These are phyloP conservation scores for Pecten maximus DNA, from an alignment of 2,888 invertebrate genomes.

Conservation along the genomic window DNA sequence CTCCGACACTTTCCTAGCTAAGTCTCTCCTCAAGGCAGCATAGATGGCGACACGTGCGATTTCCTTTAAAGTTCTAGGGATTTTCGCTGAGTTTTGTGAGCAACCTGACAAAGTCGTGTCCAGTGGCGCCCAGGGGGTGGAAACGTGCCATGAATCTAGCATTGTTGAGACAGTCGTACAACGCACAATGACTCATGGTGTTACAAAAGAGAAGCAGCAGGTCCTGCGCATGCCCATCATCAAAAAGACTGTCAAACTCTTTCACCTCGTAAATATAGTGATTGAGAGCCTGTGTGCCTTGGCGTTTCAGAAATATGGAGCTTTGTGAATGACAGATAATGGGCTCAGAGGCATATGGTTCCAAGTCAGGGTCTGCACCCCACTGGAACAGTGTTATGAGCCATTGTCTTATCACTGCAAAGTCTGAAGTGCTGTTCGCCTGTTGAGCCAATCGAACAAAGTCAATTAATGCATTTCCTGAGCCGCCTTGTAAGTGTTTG, in stretches of 20 bases:
- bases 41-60: constrained; percentile 88
- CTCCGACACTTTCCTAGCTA: constrained; percentile 87
- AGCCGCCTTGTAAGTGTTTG: constrained; percentile 72
- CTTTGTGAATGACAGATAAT: constrained; percentile 84
- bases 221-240: constrained; percentile 87
- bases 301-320: constrained; percentile 84
- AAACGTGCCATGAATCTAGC: constrained; percentile 85
- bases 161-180: constrained; percentile 88
- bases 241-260: constrained; percentile 85
- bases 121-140: constrained; percentile 84
- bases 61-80: constrained; percentile 89
- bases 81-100: constrained; percentile 86
- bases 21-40: constrained; percentile 86
- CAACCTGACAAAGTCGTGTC: constrained; percentile 79
- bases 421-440: constrained; percentile 87
- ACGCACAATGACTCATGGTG: constrained; percentile 87
- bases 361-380: constrained; percentile 89
- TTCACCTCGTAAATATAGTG: constrained; percentile 87
- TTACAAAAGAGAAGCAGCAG: constrained; percentile 85
- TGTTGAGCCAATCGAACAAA: constrained; percentile 87
- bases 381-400: constrained; percentile 89
- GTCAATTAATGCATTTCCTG: constrained; percentile 87
- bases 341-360: constrained; percentile 84
- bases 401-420: constrained; percentile 88
- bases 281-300: constrained; percentile 84